These are phyloP conservation scores for Peribatodes rhomboidaria DNA, from an alignment of 2,888 invertebrate species.

Conservation along the genomic window DNA sequence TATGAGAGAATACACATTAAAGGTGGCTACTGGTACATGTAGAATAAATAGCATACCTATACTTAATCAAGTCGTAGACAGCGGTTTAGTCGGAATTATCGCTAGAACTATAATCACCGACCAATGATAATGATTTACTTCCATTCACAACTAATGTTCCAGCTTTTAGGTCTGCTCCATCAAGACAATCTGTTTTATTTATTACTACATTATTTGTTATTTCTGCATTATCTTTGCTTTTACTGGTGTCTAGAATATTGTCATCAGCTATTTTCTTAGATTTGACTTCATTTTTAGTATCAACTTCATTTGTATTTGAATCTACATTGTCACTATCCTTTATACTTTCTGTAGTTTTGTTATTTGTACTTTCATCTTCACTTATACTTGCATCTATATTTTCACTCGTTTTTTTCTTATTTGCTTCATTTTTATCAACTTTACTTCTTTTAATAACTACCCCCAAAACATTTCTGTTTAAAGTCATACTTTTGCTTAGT, in stretches of 20 bases:
- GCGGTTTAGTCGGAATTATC: constrained; percentile 64
- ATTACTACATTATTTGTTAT: neutral
- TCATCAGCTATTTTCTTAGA: neutral
- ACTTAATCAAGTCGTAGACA: neutral
- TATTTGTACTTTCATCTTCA: constrained; percentile 40
- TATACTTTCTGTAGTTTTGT: constrained; percentile 8
- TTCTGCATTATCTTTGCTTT: neutral
- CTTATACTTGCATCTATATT: constrained; percentile 35
- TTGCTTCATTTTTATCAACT: constrained; percentile 27
- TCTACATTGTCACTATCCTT: constrained; percentile 1
- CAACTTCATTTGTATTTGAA: neutral
- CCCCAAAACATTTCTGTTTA: constrained; percentile 75
- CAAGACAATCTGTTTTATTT: neutral
- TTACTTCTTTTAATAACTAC: constrained; percentile 70
- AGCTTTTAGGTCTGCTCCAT: neutral
- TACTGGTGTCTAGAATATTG: neutral
- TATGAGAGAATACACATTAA: too few species aligned
- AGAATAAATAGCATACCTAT: neutral
- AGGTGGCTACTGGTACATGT: neutral
- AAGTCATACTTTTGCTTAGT: constrained; percentile 66
- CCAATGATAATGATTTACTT: constrained; percentile 59
- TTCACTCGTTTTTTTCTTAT: neutral
- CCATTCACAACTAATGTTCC: constrained; percentile 20
- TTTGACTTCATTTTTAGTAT: neutral
- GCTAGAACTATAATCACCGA: constrained; percentile 77